Percentiles rank a stretch among this genome's conserved stretches.
Evolutionary conservation across 2,888 invertebrate genomes (phyloP).

Genomic region (Lottia scabra): DNA sequence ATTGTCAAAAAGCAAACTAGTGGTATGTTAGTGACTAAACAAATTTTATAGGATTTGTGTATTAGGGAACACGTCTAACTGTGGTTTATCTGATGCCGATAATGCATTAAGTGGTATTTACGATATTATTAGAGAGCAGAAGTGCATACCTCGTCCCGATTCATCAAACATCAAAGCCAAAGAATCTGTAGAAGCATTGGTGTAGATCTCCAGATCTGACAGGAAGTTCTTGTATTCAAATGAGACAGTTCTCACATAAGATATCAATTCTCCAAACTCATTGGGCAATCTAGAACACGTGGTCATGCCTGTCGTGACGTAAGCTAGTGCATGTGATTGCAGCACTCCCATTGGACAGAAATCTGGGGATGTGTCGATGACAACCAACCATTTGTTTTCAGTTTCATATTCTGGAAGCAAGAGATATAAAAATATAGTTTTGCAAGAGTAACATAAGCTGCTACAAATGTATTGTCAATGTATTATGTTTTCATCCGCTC

Average conservation of each 20-base stretch:
- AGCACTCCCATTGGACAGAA: conserved; percentile 9
- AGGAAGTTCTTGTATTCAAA: conserved; percentile 12
- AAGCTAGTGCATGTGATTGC: background rate
- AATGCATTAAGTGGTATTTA: too few relatives aligned
- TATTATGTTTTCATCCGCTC: too few relatives aligned
- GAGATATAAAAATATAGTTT: background rate
- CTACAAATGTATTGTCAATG: too few relatives aligned
- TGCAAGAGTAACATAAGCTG: too few relatives aligned
- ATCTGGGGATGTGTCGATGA: background rate
- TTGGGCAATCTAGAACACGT: background rate
- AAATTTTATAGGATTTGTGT: too few relatives aligned
- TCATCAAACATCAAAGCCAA: conserved; percentile 11
- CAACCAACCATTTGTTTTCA: conserved; percentile 6
- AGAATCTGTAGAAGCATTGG: conserved; percentile 3
- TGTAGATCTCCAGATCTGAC: conserved; percentile 2
- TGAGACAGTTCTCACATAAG: background rate
- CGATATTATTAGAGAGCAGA: background rate
- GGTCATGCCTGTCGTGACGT: conserved; percentile 8
- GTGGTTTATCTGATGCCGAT: too few relatives aligned
- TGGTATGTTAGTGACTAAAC: too few relatives aligned
- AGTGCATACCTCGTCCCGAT: conserved; percentile 5
- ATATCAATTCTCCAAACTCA: background rate
- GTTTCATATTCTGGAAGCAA: conserved; percentile 6
- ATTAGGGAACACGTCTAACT: too few relatives aligned
- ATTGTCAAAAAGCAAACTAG: too few relatives aligned